Percentiles rank a stretch among this genome's conserved stretches.
These are phyloP conservation scores for roundworm (Caenorhabditis elegans) DNA, from an alignment of 1,140 invertebrate genomes.

Conservation along the genomic window DNA sequence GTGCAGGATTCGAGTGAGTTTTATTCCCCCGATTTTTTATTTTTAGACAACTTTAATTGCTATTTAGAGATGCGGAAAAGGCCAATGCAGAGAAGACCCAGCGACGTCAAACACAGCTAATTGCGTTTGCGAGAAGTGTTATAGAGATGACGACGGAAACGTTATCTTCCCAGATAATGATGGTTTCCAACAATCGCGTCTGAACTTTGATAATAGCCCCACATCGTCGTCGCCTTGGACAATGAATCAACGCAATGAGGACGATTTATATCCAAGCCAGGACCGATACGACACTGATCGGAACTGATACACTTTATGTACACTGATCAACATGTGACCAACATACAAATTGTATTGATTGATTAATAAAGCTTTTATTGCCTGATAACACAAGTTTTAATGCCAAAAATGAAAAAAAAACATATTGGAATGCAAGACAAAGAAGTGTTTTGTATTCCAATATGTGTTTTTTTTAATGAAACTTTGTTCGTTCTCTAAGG, in stretches of 20 bases:
- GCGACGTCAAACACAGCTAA: neutral
- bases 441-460: too few relatives aligned
- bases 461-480: too few relatives aligned
- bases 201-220: neutral
- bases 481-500: too few relatives aligned
- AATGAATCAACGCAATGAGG: neutral
- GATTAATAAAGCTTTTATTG: neutral
- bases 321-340: neutral
- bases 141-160: neutral
- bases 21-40: neutral
- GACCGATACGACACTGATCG: neutral
- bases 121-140: constrained; percentile 10
- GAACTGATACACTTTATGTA: neutral
- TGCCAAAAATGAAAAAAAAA: too few relatives aligned
- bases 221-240: neutral
- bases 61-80: neutral
- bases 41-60: neutral
- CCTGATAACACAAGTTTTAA: neutral
- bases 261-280: constrained; percentile 14
- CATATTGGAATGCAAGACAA: too few relatives aligned
- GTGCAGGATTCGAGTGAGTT: neutral
- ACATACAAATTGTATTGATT: neutral
- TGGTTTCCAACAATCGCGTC: neutral
- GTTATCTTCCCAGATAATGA: neutral
- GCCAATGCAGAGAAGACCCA: neutral